Evolutionary conservation across 2,797 vertebrate species (phyloP).

Genomic region (Squalus acanthias): DNA sequence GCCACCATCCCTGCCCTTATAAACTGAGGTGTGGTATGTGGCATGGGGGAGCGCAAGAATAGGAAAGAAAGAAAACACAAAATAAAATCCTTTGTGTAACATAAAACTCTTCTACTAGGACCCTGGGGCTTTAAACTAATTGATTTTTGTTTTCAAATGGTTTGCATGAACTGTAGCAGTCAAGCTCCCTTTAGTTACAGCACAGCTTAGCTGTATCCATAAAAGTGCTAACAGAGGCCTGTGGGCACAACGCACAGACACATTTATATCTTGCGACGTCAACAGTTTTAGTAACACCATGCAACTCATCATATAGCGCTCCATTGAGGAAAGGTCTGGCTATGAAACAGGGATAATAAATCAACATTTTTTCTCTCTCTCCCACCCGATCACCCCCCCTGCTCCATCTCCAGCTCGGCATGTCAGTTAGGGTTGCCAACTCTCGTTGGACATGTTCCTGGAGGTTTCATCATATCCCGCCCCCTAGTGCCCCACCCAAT

Average conservation of each 20-base stretch:
- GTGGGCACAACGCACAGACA: neutral
- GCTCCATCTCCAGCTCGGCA: neutral
- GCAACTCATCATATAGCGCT: neutral
- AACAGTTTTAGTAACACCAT: neutral
- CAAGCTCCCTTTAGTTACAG: conserved; percentile 10
- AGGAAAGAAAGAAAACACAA: neutral
- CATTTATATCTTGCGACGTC: conserved; percentile 14
- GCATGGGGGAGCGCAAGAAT: neutral
- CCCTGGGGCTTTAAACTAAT: neutral
- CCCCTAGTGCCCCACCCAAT: neutral
- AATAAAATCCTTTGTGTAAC: neutral
- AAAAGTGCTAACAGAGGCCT: neutral
- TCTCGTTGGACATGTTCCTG: neutral
- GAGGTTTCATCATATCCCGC: neutral
- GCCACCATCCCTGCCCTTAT: neutral
- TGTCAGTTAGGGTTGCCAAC: neutral
- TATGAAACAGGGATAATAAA: neutral
- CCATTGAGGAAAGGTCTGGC: neutral
- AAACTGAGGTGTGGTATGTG: neutral
- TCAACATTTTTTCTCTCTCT: neutral
- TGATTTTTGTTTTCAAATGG: conserved; percentile 11
- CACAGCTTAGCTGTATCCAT: conserved; percentile 21
- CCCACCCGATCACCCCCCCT: neutral
- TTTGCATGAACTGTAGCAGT: neutral
- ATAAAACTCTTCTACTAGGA: neutral